These are phyloP conservation scores for Phenganax stokvisi DNA, from an alignment of 92 coral and sea anemone species.

Conservation along the genomic window DNA sequence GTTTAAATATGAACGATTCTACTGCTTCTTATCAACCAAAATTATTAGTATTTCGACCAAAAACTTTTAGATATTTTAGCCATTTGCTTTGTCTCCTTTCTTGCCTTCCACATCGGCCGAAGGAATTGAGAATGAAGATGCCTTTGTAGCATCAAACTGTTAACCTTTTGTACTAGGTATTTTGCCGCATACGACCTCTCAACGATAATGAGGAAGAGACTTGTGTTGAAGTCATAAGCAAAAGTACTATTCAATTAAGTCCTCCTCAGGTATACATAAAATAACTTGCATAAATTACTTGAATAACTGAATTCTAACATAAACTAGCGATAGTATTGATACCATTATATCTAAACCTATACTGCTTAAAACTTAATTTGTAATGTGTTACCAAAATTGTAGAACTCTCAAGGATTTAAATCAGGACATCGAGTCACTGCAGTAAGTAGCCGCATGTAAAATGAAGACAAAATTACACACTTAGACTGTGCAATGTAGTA, in stretches of 20 bases:
- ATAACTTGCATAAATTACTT: background rate
- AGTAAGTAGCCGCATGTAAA: background rate
- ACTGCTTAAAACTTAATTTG: background rate
- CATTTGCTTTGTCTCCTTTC: background rate
- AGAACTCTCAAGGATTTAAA: conserved; percentile 74
- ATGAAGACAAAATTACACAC: background rate
- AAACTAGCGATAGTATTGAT: background rate
- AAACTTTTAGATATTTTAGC: no score
- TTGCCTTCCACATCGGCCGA: background rate
- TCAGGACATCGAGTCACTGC: conserved; percentile 69
- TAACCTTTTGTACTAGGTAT: conserved; percentile 53
- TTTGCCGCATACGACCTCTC: conserved; percentile 88
- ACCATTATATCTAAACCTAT: background rate
- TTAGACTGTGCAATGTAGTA: background rate
- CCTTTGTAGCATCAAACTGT: background rate
- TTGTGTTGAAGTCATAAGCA: conserved; percentile 74
- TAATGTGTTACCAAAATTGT: background rate
- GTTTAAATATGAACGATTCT: no score
- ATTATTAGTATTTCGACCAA: no score
- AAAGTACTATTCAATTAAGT: conserved; percentile 59
- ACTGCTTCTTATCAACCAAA: no score
- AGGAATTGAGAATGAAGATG: background rate
- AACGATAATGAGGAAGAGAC: conserved; percentile 86
- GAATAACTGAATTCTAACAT: background rate
- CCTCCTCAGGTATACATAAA: conserved; percentile 73